Percentiles rank a stretch among this genome's conserved stretches.
Conservation (phyloP, 1,140 invertebrate genomes). For the Eupristina koningsbergeri region DNA sequence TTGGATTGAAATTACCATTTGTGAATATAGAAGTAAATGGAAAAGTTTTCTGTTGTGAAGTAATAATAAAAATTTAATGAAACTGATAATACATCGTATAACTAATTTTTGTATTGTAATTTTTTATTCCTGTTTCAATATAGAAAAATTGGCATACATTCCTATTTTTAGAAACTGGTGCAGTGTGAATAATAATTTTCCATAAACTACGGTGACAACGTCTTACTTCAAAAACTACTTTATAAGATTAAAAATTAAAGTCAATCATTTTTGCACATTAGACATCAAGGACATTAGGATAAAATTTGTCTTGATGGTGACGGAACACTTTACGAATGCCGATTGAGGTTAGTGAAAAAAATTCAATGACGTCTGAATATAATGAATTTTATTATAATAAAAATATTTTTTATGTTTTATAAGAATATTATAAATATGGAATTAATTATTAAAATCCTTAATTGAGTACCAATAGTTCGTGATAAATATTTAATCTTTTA, state of each 20-base stretch:
- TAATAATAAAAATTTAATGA: neutral
- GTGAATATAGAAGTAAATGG: neutral
- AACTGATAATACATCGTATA: neutral
- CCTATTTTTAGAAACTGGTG: neutral
- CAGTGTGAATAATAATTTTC: neutral
- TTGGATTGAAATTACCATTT: neutral
- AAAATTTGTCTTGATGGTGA: neutral
- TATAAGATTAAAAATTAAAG: neutral
- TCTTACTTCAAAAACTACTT: neutral
- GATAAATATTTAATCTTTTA: too few relatives aligned
- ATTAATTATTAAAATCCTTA: too few relatives aligned
- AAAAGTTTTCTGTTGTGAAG: neutral
- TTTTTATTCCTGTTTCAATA: too few relatives aligned
- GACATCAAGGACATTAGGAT: neutral
- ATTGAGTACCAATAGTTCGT: too few relatives aligned
- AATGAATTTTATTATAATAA: neutral
- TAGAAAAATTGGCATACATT: neutral
- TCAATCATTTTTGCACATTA: neutral
- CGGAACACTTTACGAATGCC: neutral
- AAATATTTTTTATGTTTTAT: neutral
- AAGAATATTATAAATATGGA: too few relatives aligned
- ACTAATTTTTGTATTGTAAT: too few relatives aligned
- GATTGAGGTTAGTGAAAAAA: neutral
- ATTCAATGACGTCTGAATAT: neutral
- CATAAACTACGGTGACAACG: neutral